phyloP scores from a whole-genome alignment of 2,113 vertebrate genomes.

The Sakesphorus luctuosus region DNA sequence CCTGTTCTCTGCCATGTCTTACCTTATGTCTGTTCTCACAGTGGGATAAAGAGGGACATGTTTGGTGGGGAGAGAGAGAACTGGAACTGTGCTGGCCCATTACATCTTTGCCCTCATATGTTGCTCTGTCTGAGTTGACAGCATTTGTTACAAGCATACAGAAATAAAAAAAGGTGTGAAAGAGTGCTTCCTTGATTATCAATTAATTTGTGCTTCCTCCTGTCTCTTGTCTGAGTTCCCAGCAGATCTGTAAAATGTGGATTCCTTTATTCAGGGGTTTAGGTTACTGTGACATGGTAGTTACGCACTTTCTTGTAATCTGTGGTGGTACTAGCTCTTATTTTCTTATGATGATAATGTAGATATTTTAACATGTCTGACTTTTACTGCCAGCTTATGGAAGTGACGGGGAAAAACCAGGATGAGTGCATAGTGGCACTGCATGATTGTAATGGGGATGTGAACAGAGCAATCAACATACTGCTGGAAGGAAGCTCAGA shows the following conservation, averaged over 20 bases:
- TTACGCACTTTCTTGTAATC: background rate
- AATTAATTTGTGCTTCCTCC: background rate
- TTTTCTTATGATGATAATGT: background rate
- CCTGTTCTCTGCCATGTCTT: background rate
- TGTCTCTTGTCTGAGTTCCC: background rate
- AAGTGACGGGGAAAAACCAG: constrained; percentile 94
- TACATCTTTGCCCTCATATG: background rate
- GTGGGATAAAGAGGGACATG: background rate
- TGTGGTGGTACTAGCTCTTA: background rate
- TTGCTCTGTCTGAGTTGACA: background rate
- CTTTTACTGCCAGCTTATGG: constrained; percentile 86
- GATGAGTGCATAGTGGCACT: constrained; percentile 25
- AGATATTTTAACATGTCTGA: constrained; percentile 18
- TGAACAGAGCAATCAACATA: constrained; percentile 94
- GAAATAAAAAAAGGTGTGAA: background rate
- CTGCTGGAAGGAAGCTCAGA: constrained; percentile 30
- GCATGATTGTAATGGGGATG: constrained; percentile 35
- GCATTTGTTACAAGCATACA: background rate
- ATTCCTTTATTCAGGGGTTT: background rate
- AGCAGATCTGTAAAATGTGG: background rate
- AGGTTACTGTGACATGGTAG: background rate
- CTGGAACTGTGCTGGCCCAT: background rate
- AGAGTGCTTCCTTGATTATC: background rate
- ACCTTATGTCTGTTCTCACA: background rate
- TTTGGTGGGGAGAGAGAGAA: background rate